A percentile compares a stretch with the other conserved stretches of the same genome.
These are phyloP conservation scores for Scolopax rusticola DNA, from an alignment of 2,797 vertebrate species.

Conservation along the genomic window DNA sequence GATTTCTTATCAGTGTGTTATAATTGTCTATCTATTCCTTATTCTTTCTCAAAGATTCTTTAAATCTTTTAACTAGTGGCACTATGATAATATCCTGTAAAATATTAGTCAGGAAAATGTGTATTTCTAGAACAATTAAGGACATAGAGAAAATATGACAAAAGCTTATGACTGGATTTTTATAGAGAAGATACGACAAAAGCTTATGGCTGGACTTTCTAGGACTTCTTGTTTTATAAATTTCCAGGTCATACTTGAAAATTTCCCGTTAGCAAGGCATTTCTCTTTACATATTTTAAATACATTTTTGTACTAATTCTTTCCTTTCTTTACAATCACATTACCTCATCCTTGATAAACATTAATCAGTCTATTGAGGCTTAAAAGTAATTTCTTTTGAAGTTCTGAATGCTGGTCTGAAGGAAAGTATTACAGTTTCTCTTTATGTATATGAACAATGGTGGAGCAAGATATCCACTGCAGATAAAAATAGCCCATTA, in stretches of 20 bases:
- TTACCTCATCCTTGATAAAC: neutral
- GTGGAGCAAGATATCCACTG: neutral
- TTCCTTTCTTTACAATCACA: neutral
- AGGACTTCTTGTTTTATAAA: neutral
- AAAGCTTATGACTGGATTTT: neutral
- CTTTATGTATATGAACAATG: neutral
- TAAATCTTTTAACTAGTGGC: neutral
- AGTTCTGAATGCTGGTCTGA: neutral
- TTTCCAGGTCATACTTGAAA: neutral
- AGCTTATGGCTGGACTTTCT: neutral
- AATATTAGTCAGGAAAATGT: neutral
- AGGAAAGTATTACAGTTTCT: neutral
- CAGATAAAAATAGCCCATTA: conserved; percentile 47
- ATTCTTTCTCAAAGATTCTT: neutral
- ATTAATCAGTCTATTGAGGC: neutral
- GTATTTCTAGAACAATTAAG: neutral
- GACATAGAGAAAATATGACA: neutral
- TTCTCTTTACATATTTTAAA: neutral
- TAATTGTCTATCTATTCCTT: neutral
- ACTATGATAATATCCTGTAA: neutral
- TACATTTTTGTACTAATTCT: neutral
- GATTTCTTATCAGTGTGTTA: neutral
- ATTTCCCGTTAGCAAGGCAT: neutral
- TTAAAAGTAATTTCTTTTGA: conserved; percentile 37
- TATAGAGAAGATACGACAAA: neutral